Percentiles rank a stretch among this genome's conserved stretches.
These are phyloP conservation scores for Amphimedon queenslandica DNA, from an alignment of 37 sponge, comb jelly and placozoan species.

Conservation along the genomic window DNA sequence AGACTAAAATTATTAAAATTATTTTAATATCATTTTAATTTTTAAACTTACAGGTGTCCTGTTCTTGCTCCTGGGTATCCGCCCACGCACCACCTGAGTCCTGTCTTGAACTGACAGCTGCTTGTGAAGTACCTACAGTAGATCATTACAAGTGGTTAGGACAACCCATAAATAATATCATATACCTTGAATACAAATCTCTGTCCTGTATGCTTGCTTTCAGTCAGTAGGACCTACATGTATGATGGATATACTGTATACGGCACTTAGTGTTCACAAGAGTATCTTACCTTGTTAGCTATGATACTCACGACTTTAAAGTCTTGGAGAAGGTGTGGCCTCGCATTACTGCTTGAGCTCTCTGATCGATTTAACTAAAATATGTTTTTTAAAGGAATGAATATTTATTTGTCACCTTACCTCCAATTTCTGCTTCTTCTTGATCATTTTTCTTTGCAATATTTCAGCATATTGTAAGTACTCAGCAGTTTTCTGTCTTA, in stretches of 20 bases:
- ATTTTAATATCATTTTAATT: not conserved
- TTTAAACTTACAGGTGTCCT: constrained; percentile 45
- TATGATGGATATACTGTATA: not conserved
- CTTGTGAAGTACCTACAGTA: constrained; percentile 41
- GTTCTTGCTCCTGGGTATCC: constrained; percentile 20
- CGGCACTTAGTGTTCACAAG: too few species aligned
- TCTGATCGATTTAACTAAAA: not conserved
- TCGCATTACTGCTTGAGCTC: not conserved
- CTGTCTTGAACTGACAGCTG: constrained; percentile 19
- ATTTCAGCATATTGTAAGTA: constrained; percentile 55
- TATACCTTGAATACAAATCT: constrained; percentile 59
- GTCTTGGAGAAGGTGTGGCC: constrained; percentile 55
- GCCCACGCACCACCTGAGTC: constrained; percentile 17
- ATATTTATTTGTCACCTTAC: not conserved
- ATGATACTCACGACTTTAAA: constrained; percentile 65
- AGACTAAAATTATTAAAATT: constrained; percentile 16
- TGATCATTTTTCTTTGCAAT: not conserved
- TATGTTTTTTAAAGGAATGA: not conserved
- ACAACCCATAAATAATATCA: not conserved
- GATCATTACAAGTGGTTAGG: not conserved
- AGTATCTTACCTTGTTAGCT: constrained; percentile 59
- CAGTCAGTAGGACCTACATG: constrained; percentile 44
- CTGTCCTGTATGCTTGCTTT: constrained; percentile 51
- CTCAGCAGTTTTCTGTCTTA: constrained; percentile 62
- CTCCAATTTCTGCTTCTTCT: not conserved